These are phyloP conservation scores for Mugil cephalus DNA, from an alignment of 2,113 vertebrate genomes.

Conservation along the genomic window DNA sequence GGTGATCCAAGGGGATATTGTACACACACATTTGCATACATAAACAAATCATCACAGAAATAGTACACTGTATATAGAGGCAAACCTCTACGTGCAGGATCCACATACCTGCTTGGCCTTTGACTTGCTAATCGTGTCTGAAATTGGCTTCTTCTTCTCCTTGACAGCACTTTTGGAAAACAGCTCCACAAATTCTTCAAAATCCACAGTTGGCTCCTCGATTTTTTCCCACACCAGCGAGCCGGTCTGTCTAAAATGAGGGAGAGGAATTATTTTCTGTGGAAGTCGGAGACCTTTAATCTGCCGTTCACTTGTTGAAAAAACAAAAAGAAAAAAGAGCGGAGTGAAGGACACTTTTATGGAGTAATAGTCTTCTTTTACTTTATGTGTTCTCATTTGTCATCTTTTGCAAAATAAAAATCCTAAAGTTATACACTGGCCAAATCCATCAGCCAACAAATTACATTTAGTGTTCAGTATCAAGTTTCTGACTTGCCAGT, in stretches of 20 bases:
- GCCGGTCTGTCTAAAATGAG: conserved; percentile 83
- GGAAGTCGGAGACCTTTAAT: not conserved
- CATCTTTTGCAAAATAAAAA: conserved; percentile 30
- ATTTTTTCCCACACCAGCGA: conserved; percentile 96
- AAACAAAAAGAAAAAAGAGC: too few relatives aligned
- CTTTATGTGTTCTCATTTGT: conserved; percentile 31
- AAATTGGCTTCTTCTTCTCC: conserved; percentile 98
- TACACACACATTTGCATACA: not conserved
- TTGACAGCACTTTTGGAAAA: conserved; percentile 97
- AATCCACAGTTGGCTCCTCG: conserved; percentile 93
- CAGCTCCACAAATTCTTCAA: conserved; percentile 94
- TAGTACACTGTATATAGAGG: not conserved
- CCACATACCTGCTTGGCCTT: conserved; percentile 92
- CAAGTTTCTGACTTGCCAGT: conserved; percentile 42
- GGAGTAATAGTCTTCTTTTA: not conserved
- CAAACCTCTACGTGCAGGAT: not conserved
- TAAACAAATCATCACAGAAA: conserved; percentile 2
- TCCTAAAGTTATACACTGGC: conserved; percentile 25
- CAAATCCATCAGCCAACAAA: conserved; percentile 32
- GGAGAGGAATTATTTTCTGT: conserved; percentile 30
- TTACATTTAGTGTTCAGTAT: conserved; percentile 29
- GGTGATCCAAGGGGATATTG: not conserved
- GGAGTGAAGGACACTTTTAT: not conserved
- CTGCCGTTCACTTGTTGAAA: conserved; percentile 10
- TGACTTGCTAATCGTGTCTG: conserved; percentile 96